Base-by-base conservation (phyloP, 1,140 invertebrate species). In the Drosophila repletoides region DNA sequence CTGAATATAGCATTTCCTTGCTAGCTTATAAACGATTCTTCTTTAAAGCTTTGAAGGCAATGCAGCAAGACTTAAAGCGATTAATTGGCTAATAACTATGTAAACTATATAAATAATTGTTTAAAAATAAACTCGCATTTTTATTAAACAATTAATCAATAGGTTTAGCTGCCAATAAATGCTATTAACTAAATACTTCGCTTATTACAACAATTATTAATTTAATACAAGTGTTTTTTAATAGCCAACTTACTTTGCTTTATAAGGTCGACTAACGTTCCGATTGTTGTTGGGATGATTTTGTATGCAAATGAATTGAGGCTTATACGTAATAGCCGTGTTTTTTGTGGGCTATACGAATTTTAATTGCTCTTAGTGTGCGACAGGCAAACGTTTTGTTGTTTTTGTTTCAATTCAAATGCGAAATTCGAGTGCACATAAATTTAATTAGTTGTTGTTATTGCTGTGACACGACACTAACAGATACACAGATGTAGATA, bases 321-420 rank as follows among this genome's bases (percentile, higher is more conserved):
- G 43, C 7, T 72, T 73, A 66, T 77, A 38, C 60, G 43, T 69
- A 66, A 84, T 77, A 49, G 73, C 58, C 59, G 53, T n/a, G n/a
- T 53, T 59, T 80, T 72, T 63, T 46, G 22, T 19, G 45, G 51
- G 45, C 53, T 83, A 43, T 63, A 49, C 51, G 41, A 83, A 70
- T 73, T 75, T 76, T 70, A 83, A 83, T 76, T 70, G 77, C 69
- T 55, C 84, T 70, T 84, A 76, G 81, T 81, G 68, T 75, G 59
- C 60, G 53, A 72, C 67, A 64, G n/a, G 49, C 49, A 51, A 81
- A 46, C 73, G 79, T 76, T 81, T 81, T 83, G 72, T 76, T 49
- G 72, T 76, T 49, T 36, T 10, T 29, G 36, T 21, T 29, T 31
- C 51, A 36, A 63, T 71, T 76, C 68, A 46, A 67, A 71, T 81